Conservation (phyloP, 2,113 vertebrate species). For the Rhadina sibilatrix region DNA sequence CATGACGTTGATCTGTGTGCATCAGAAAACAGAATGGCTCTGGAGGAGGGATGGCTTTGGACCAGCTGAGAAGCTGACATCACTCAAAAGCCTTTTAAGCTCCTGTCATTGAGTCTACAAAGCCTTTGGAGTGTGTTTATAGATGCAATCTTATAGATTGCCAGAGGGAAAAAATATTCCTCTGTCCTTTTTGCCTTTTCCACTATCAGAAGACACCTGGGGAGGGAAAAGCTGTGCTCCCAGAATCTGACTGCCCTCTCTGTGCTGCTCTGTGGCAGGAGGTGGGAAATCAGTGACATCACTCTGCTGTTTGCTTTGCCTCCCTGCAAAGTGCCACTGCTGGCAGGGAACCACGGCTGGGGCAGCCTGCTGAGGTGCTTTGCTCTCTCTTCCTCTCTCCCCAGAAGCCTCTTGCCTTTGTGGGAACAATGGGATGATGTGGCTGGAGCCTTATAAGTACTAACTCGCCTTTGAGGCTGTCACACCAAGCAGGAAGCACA, state of each 20-base stretch:
- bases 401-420: neutral
- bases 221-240: neutral
- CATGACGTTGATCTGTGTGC: too few species aligned
- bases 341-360: neutral
- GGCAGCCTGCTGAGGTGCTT: neutral
- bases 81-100: neutral
- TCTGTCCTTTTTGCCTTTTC: neutral
- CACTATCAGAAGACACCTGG: neutral
- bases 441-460: neutral
- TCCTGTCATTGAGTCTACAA: neutral
- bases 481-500: neutral
- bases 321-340: neutral
- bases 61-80: neutral
- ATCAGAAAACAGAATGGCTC: neutral
- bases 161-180: neutral
- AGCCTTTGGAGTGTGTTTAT: neutral
- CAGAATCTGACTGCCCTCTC: neutral
- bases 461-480: neutral
- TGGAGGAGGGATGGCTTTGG: neutral
- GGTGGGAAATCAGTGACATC: neutral
- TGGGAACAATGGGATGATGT: slow-evolving; percentile 26
- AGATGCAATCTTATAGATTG: neutral
- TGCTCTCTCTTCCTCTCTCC: neutral
- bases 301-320: neutral
- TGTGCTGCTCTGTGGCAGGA: accelerated